Conservation (phyloP, 2,888 invertebrate species). For the Andrena trimmerana region DNA sequence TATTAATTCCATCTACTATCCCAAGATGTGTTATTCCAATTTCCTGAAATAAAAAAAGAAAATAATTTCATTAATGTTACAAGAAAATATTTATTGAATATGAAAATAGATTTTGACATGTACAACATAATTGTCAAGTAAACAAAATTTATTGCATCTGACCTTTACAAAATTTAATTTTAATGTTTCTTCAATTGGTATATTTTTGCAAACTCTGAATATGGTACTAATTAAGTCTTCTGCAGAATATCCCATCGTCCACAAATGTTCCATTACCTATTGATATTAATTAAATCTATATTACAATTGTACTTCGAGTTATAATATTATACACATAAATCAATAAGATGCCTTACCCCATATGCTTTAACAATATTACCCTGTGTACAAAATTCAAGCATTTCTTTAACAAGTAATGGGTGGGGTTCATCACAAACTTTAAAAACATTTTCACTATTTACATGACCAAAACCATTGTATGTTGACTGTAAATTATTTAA, state of each 20-base stretch:
- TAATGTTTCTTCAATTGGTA: constrained; percentile 92
- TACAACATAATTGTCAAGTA: background rate
- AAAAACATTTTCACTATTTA: constrained; percentile 98
- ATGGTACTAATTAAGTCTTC: constrained; percentile 98
- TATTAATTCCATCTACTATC: constrained; percentile 94
- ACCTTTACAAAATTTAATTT: constrained; percentile 94
- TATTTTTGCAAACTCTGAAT: constrained; percentile 96
- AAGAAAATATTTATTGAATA: background rate
- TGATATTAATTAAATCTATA: constrained; percentile 33
- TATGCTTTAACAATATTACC: constrained; percentile 95
- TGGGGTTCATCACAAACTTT: constrained; percentile 99
- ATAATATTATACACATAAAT: background rate
- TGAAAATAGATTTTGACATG: background rate
- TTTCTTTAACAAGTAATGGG: constrained; percentile 95
- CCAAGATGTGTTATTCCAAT: constrained; percentile 96
- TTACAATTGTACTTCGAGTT: background rate
- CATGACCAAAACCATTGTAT: constrained; percentile 95
- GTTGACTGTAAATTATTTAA: constrained; percentile 99
- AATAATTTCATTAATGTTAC: no score
- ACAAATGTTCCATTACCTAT: constrained; percentile 93
- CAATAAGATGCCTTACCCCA: constrained; percentile 86
- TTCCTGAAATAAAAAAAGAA: constrained; percentile 88
- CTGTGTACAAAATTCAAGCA: constrained; percentile 93
- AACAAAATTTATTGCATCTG: constrained; percentile 48
- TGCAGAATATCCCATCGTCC: constrained; percentile 97